Base-by-base conservation (phyloP, 2,888 invertebrate species). In the Diogma glabrata region DNA sequence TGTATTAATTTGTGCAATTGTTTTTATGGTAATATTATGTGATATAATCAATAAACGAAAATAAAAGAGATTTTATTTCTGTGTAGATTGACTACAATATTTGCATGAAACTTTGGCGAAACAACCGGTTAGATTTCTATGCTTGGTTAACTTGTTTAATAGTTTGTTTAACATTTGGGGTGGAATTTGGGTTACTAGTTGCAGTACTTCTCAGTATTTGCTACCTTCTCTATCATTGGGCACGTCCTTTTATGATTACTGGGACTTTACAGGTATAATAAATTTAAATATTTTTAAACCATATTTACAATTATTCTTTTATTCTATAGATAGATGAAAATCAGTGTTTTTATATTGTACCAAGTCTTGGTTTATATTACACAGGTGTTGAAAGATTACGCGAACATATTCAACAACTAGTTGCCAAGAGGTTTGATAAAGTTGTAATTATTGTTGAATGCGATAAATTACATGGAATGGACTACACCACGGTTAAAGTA, bases 1-100 rank as follows among this genome's bases (percentile, higher is more conserved):
- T 0, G 88, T 95, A 47, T 81, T 95, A 56, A 90, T 94, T 55
- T 83, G 84, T 58, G 93, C 95, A 7, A 93, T 94, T 10, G 67
- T 88, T 51, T 88, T 88, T 63, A 82, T 92, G 78, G 81, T 88
- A 24, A 24, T 24, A 7, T 24, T 24, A 24, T 9, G 5, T 24
- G 5, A 24, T 24, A 24, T 24, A 7, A 24, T 9, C 6, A 24
- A 24, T 24, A 9, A 24, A 24, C 9, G 24, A 24, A 9, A 24
- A 7, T 7, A 24, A 24, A 7, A 7, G 5, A 24, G 9, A 24
- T 24, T 24, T 24, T 24, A 24, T 7, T 24, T 24, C 24, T 24
- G 9, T 7, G 9, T 7, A 6, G 9, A 24, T 24, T 23, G 43
- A 43, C 22, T 47, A 24, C 26, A 47, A 26, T 17, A 47, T 26